Evolutionary conservation across 2,888 invertebrate species (phyloP).

Genomic region (Sinodicranocentrus sp.): DNA sequence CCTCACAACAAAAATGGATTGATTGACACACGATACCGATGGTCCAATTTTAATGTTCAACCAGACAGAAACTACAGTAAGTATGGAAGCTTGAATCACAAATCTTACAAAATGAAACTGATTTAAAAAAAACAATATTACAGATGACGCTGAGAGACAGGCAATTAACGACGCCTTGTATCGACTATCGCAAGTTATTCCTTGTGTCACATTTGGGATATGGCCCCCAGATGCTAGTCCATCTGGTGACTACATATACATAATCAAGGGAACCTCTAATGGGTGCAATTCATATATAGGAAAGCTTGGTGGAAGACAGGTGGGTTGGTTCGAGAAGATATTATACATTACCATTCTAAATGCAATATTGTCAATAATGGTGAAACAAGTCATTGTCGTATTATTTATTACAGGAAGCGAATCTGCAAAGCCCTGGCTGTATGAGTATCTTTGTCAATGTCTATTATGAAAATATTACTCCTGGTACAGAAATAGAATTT

Average conservation of each 20-base stretch:
- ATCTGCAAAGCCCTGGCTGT: slow-evolving; percentile 56
- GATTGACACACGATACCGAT: slow-evolving; percentile 54
- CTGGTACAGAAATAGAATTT: slow-evolving; percentile 28
- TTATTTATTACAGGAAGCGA: slow-evolving; percentile 41
- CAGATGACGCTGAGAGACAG: slow-evolving; percentile 32
- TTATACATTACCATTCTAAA: background rate
- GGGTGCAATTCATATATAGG: slow-evolving; percentile 69
- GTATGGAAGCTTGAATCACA: too few relatives aligned
- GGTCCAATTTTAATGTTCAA: slow-evolving; percentile 51
- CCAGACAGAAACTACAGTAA: slow-evolving; percentile 47
- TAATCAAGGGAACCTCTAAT: slow-evolving; percentile 62
- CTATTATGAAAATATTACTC: slow-evolving; percentile 58
- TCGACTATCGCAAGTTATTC: slow-evolving; percentile 44
- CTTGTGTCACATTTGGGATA: slow-evolving; percentile 58
- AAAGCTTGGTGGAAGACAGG: slow-evolving; percentile 62
- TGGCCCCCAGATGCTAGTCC: slow-evolving; percentile 66
- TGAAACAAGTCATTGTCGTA: background rate
- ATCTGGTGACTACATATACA: slow-evolving; percentile 60
- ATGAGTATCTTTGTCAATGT: slow-evolving; percentile 54
- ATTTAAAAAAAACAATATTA: too few relatives aligned
- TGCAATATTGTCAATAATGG: background rate
- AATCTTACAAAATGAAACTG: background rate
- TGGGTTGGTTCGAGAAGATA: background rate
- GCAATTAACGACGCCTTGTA: slow-evolving; percentile 64
- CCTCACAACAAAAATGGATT: slow-evolving; percentile 32